These are phyloP conservation scores for Eucidaris tribuloides DNA, from an alignment of 35 echinoderm and acorn worm species.

Conservation along the genomic window DNA sequence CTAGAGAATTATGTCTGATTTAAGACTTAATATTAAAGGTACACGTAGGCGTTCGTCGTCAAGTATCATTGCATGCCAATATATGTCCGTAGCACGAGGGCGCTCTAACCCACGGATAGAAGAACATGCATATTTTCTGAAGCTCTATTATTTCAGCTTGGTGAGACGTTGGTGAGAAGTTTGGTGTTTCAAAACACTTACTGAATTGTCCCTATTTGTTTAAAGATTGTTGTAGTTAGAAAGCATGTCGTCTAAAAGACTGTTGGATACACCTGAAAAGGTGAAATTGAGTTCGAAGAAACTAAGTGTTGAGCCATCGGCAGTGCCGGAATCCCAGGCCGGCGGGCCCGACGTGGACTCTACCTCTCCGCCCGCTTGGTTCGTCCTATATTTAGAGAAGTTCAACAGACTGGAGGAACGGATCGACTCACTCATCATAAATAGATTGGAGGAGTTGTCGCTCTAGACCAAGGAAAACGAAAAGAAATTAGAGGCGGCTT, in stretches of 20 bases:
- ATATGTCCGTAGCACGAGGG: too few species aligned
- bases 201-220: not conserved
- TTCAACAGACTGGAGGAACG: not conserved
- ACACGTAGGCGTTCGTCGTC: too few species aligned
- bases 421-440: not conserved
- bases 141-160: not conserved
- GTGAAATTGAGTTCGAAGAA: not conserved
- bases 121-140: too few species aligned
- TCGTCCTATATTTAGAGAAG: not conserved
- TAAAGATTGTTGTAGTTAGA: not conserved
- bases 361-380: not conserved
- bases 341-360: not conserved
- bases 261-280: not conserved
- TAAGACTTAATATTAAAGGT: too few species aligned
- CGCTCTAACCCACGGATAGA: too few species aligned
- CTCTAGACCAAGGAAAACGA: constrained; percentile 1
- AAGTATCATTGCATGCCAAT: too few species aligned
- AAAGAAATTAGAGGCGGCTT: not conserved
- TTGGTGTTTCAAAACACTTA: not conserved
- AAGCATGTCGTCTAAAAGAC: constrained; percentile 8
- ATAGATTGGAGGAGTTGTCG: not conserved
- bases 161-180: constrained; percentile 6
- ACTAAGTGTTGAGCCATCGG: not conserved
- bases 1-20: too few species aligned
- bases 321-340: not conserved